Conservation (phyloP, 2,797 vertebrate genomes). For the Micromesistius poutassou region DNA sequence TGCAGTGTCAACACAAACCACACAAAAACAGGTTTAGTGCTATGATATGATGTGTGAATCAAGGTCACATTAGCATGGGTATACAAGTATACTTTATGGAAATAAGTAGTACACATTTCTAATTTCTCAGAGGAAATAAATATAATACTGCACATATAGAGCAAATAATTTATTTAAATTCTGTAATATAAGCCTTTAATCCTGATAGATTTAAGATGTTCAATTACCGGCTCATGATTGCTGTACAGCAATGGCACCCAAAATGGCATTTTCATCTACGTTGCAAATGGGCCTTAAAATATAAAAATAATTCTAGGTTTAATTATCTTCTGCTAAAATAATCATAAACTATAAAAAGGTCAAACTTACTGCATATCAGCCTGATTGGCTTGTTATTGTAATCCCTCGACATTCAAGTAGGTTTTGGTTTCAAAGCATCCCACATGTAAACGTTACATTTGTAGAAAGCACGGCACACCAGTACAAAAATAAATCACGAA, state of each 20-base stretch:
- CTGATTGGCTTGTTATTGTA: background rate
- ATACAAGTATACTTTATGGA: no score
- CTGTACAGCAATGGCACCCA: background rate
- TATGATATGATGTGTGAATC: no score
- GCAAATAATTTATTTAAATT: background rate
- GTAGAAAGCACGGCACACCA: constrained; percentile 10
- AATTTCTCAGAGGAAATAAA: background rate
- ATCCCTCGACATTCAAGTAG: background rate
- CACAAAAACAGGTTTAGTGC: background rate
- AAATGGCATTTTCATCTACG: background rate
- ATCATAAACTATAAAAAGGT: background rate
- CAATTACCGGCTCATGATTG: background rate
- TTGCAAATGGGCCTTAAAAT: background rate
- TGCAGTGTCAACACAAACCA: background rate
- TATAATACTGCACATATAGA: background rate
- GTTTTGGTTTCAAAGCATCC: constrained; percentile 23
- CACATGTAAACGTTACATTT: constrained; percentile 32
- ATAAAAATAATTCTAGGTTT: background rate
- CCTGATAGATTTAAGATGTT: background rate
- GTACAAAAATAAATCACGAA: constrained; percentile 34
- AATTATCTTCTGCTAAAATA: background rate
- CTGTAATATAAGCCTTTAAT: background rate
- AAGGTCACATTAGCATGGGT: no score
- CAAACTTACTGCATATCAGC: background rate
- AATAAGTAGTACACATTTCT: background rate